Percentiles rank a stretch among this genome's conserved stretches.
These are phyloP conservation scores for Tuta absoluta DNA, from an alignment of 2,888 invertebrate genomes.

Conservation along the genomic window DNA sequence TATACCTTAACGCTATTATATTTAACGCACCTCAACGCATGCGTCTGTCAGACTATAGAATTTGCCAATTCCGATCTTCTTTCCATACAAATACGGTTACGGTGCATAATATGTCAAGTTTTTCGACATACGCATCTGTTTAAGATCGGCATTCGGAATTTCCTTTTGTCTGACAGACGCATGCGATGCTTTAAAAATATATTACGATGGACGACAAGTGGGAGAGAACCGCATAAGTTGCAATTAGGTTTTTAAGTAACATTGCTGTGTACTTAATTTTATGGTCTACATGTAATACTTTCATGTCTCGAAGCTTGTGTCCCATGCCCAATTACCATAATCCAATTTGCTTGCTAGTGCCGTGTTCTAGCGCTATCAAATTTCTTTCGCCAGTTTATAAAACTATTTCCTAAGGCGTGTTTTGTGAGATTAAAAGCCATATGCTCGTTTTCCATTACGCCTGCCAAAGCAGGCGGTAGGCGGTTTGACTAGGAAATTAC, in stretches of 20 bases:
- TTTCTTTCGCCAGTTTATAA: constrained; percentile 25
- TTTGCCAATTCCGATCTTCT: no score
- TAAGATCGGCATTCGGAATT: no score
- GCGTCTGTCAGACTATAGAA: no score
- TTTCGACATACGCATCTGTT: no score
- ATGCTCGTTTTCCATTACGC: constrained; percentile 24
- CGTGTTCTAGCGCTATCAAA: constrained; percentile 22
- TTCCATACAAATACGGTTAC: no score
- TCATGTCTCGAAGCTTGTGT: constrained; percentile 6
- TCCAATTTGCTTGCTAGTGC: constrained; percentile 9
- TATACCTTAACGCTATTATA: no score
- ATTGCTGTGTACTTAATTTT: background rate
- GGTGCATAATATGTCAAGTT: no score
- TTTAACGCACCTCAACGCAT: no score
- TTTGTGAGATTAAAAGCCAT: constrained; percentile 18
- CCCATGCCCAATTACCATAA: constrained; percentile 14
- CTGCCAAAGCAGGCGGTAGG: constrained; percentile 15
- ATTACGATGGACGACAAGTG: no score
- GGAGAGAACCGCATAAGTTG: no score
- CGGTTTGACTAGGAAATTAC: constrained; percentile 36
- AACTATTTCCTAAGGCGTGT: constrained; percentile 25
- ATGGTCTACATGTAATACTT: background rate
- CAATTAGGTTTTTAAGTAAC: background rate
- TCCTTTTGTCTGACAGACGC: no score
- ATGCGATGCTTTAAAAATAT: no score